These are phyloP conservation scores for Myrmecobius fasciatus DNA, from an alignment of 2,113 vertebrate genomes.

Conservation along the genomic window DNA sequence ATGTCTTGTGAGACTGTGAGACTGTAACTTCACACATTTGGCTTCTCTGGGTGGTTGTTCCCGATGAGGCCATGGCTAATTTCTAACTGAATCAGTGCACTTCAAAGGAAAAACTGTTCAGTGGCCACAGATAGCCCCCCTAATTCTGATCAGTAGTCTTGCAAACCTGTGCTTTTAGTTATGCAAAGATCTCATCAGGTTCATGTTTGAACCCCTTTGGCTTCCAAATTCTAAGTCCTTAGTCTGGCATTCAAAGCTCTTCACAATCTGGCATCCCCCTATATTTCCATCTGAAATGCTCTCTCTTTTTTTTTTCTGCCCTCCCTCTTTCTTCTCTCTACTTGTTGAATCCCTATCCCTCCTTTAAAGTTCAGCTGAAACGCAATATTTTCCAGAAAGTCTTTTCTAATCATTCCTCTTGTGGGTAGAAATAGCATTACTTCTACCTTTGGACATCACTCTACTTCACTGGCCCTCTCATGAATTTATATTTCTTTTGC, in stretches of 20 bases:
- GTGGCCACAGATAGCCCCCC: not conserved
- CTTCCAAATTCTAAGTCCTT: not conserved
- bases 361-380: not conserved
- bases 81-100: not conserved
- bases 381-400: not conserved
- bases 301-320: not conserved
- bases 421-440: not conserved
- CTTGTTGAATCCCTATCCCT: not conserved
- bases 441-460: not conserved
- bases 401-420: not conserved
- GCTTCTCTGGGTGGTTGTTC: not conserved
- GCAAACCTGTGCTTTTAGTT: not conserved
- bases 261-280: not conserved
- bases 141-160: not conserved
- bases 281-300: not conserved
- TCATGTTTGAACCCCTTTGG: not conserved
- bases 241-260: not conserved
- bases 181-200: not conserved
- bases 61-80: not conserved
- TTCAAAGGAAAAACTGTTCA: not conserved
- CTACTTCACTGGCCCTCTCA: not conserved
- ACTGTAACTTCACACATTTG: not conserved
- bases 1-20: constrained; percentile 8
- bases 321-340: not conserved
- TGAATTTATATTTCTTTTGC: not conserved